A percentile compares a stretch with the other conserved stretches of the same genome.
phyloP scores from a whole-genome alignment of 2,113 vertebrate species.

The Equus quagga region DNA sequence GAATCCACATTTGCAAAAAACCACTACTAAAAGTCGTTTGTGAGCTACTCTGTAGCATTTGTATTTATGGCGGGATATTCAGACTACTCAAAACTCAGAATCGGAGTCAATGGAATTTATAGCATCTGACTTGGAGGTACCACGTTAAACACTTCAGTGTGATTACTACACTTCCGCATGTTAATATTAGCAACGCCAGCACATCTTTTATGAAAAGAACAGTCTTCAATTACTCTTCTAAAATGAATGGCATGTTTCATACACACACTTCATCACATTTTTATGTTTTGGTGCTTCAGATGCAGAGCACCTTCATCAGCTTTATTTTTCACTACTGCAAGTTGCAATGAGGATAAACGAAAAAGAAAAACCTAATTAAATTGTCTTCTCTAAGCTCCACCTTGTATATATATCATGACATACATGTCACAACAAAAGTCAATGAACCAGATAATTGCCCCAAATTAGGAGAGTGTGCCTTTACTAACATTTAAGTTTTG shows the following conservation, averaged over 20 bases:
- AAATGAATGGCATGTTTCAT: slow-evolving; percentile 19
- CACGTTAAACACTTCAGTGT: slow-evolving; percentile 75
- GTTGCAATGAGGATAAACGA: neutral
- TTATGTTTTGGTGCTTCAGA: slow-evolving; percentile 41
- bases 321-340: slow-evolving; percentile 31
- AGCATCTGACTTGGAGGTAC: slow-evolving; percentile 80
- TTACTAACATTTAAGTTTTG: slow-evolving; percentile 63
- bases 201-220: slow-evolving; percentile 1
- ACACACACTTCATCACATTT: neutral
- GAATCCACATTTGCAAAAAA: slow-evolving; percentile 76
- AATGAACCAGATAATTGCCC: slow-evolving; percentile 59
- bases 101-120: slow-evolving; percentile 60
- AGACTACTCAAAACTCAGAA: slow-evolving; percentile 78
- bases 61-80: slow-evolving; percentile 69
- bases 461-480: slow-evolving; percentile 62
- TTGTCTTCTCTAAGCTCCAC: neutral
- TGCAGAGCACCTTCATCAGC: neutral
- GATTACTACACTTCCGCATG: slow-evolving; percentile 71
- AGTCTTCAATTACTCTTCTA: slow-evolving; percentile 1
- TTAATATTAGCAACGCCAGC: slow-evolving; percentile 29
- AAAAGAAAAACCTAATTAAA: slow-evolving; percentile 44
- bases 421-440: slow-evolving; percentile 46
- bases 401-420: neutral
- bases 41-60: slow-evolving; percentile 67
- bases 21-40: slow-evolving; percentile 73